Evolutionary conservation across 2,888 invertebrate species (phyloP), one percentile per base, ranked within the genome.

Genomic region (Meloe dianella): DNA sequence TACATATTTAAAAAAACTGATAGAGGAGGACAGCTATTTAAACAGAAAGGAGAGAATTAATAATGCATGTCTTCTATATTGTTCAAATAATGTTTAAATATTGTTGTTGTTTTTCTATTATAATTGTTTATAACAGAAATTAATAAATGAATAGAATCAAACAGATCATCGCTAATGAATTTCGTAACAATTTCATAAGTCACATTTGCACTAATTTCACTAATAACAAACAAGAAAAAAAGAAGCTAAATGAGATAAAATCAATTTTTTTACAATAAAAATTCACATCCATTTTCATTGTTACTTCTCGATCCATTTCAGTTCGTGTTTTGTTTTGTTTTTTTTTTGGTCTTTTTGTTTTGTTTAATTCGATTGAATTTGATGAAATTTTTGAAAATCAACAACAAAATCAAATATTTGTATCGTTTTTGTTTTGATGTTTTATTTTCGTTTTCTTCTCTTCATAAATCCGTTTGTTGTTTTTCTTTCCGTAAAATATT

Each of bases 191-290:
- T 47, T 47, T 47, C 47, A 47, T 47, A 9, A 47, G n/a, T 47
- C 47, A 47, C 20, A 10, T 57, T 58, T 54, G 67, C 68, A 68
- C 69, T 66, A 65, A 71, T 64, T 66, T 67, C 67, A 65, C 62
- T 62, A 62, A 70, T 64, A 24, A 56, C 58, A 32, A 32, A 32
- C 8, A 41, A 41, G 4, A 35, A 27, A 27, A 27, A 27, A 27
- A 27, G 4, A 27, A 2, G 27, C 27, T 27, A 12, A 35, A 12
- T 12, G 59, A 59, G 58, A 57, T 9, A 20, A 56, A 60, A 61
- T 65, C n/a, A n/a, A n/a, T 51, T 61, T 32, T 54, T 8, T 61
- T 17, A 20, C n/a, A 41, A 3, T 20, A 47, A 20, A 47, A 47
- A 17, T 6, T 61, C 64, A 64, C 38, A 24, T 54, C 66, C 66